Evolutionary conservation across 2,113 vertebrate species (phyloP), one percentile per base, ranked within the genome.

Genomic region (Theristicus caerulescens): DNA sequence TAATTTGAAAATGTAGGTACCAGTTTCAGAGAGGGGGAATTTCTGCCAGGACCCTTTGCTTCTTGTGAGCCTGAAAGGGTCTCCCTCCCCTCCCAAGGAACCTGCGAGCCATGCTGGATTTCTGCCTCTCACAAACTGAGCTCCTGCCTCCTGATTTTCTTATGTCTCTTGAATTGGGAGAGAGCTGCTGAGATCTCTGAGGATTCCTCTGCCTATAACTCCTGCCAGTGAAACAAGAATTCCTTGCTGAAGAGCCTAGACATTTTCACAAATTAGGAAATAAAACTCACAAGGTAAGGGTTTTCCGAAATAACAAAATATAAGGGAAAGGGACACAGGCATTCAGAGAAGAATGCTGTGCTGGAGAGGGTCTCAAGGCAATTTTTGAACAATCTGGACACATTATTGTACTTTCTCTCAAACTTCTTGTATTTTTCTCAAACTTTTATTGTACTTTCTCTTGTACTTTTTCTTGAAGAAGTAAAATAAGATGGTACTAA

Each of bases 401-500:
- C 26, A 22, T 74, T 85, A 67, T n/a, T 89, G 17, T 78, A 83
- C 58, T 94, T 94, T 79, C 70, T 95, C 67, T 83, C 42, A 90
- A 78, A 73, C 13, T 69, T 77, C 9, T 70, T 52, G 4, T 29
- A 14, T 77, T 88, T 82, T 89, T 90, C n/a, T 82, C 24, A 36
- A n/a, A 64, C 6, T 72, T 90, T 27, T 81, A 66, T 54, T 93
- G 32, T 78, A 73, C 49, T 92, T 96, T 76, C 72, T 94, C 80
- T 81, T 79, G 59, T 34, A 80, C 26, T 26, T 69, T 73, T 93
- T 29, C 69, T 79, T 93, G 94, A 74, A 86, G 61, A 97, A 97
- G 92, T 47, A 94, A 95, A 97, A 96, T 88, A 95, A 96, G 78
- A 92, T 89, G 36, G 73, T 90, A 92, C 40, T 84, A 96, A 94